phyloP scores from a whole-genome alignment of 2,888 invertebrate genomes.

The Melangyna quadrimaculata region DNA sequence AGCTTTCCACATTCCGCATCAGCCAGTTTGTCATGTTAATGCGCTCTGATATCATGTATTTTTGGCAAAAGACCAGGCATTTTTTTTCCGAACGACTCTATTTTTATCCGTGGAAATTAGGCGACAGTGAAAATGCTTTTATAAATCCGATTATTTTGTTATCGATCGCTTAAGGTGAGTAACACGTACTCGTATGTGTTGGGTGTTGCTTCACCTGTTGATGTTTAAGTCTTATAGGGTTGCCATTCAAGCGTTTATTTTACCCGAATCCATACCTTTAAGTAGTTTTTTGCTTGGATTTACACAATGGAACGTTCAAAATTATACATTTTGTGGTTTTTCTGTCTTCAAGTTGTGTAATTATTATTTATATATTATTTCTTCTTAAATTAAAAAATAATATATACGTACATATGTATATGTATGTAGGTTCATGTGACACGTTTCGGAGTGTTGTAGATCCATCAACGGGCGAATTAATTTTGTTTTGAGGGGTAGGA shows the following conservation, averaged over 20 bases:
- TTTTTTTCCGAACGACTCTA: constrained; percentile 34
- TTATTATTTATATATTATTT: no score
- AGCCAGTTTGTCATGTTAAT: constrained; percentile 12
- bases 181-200: background rate
- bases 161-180: constrained; percentile 35
- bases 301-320: no score
- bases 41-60: constrained; percentile 42
- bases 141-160: constrained; percentile 37
- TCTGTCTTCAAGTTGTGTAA: no score
- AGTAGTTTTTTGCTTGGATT: no score
- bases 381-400: no score
- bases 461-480: no score
- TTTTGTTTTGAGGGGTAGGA: no score
- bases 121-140: constrained; percentile 47
- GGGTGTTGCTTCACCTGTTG: constrained; percentile 54
- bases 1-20: constrained; percentile 50
- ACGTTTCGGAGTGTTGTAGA: no score
- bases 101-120: constrained; percentile 54
- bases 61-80: constrained; percentile 45
- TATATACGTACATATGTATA: no score
- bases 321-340: no score
- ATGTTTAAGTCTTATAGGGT: background rate
- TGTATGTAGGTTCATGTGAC: no score
- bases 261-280: background rate
- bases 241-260: background rate